Percentiles rank a stretch among this genome's conserved stretches.
These are phyloP conservation scores for Marasmarcha lunaedactyla DNA, from an alignment of 2,888 invertebrate species.

Conservation along the genomic window DNA sequence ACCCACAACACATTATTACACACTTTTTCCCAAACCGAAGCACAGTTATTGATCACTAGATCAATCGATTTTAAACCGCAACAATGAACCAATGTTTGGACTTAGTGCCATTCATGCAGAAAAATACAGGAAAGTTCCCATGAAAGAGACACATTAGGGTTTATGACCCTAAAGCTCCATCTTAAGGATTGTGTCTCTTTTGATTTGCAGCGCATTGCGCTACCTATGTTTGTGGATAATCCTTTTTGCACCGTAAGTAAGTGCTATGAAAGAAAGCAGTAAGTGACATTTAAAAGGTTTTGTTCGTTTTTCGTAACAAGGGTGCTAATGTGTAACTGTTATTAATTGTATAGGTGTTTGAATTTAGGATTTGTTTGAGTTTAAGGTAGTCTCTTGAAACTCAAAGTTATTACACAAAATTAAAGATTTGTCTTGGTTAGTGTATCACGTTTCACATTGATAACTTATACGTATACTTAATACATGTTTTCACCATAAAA, in stretches of 20 bases:
- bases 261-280: not conserved
- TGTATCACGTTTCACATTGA: too few relatives aligned
- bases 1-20: too few relatives aligned
- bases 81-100: slow-evolving; percentile 45
- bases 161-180: not conserved
- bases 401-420: too few relatives aligned
- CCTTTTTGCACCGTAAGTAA: slow-evolving; percentile 5
- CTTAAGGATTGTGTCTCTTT: not conserved
- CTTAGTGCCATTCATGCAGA: slow-evolving; percentile 41
- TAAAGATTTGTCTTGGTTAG: too few relatives aligned
- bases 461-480: too few relatives aligned
- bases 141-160: slow-evolving; percentile 18
- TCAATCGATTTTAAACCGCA: slow-evolving; percentile 27
- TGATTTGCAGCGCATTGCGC: slow-evolving; percentile 11
- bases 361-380: too few relatives aligned
- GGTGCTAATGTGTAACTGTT: too few relatives aligned
- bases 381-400: too few relatives aligned
- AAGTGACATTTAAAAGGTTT: not conserved
- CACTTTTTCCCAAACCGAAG: too few relatives aligned
- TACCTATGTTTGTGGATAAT: slow-evolving; percentile 24
- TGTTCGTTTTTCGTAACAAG: too few relatives aligned
- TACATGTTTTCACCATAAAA: too few relatives aligned
- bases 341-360: too few relatives aligned
- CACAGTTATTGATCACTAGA: not conserved
- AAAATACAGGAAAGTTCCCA: slow-evolving; percentile 53